Conservation (phyloP, 2,888 invertebrate species). For the Neoitamus cyanurus region DNA sequence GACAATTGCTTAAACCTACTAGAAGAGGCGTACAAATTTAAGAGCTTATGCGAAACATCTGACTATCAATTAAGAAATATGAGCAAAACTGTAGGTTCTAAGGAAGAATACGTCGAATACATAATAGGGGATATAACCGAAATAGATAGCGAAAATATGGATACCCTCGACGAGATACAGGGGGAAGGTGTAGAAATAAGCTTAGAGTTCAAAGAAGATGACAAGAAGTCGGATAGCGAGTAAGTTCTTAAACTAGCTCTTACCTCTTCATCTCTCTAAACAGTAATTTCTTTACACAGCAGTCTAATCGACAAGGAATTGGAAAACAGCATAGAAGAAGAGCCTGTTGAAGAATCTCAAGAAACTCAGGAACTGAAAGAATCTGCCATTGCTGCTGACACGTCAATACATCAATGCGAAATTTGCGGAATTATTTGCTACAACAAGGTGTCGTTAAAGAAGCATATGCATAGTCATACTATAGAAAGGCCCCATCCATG, state of each 20-base stretch:
- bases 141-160: background rate
- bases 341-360: background rate
- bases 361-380: background rate
- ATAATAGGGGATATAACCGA: constrained; percentile 20
- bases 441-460: constrained; percentile 46
- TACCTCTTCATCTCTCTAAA: background rate
- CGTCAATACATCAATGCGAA: constrained; percentile 50
- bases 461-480: constrained; percentile 50
- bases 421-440: constrained; percentile 51
- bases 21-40: constrained; percentile 52
- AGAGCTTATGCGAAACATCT: constrained; percentile 49
- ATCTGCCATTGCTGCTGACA: background rate
- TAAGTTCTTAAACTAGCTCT: too few species aligned
- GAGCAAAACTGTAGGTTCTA: background rate
- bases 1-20: constrained; percentile 49
- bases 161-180: background rate
- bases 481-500: constrained; percentile 49
- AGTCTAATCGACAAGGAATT: background rate
- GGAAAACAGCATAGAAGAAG: constrained; percentile 3
- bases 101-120: constrained; percentile 48
- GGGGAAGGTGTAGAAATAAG: background rate
- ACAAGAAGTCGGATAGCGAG: constrained; percentile 4
- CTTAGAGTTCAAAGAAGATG: background rate
- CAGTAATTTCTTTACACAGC: background rate
- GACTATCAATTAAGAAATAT: constrained; percentile 46